phyloP scores from a whole-genome alignment of 37 sponge, comb jelly and placozoan genomes.

The Hormiphora californensis region DNA sequence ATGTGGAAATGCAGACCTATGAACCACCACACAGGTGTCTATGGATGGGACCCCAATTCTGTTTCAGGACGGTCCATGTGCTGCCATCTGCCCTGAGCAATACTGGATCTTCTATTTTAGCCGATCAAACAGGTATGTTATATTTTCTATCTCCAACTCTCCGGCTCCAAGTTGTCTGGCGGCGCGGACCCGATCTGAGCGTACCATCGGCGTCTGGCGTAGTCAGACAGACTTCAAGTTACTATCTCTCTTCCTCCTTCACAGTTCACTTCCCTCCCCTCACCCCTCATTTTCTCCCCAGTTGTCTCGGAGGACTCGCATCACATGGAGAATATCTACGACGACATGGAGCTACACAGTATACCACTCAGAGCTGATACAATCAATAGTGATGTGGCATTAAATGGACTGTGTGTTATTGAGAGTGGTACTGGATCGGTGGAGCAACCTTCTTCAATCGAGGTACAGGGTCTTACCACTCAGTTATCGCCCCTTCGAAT shows the following conservation, averaged over 20 bases:
- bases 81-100: constrained; percentile 43
- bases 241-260: neutral
- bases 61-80: constrained; percentile 64
- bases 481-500: too few relatives aligned
- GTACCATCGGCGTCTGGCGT: too few relatives aligned
- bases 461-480: too few relatives aligned
- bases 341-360: constrained; percentile 41
- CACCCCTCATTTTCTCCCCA: neutral
- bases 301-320: constrained; percentile 50
- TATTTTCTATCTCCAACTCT: neutral
- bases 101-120: constrained; percentile 33
- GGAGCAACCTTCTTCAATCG: constrained; percentile 29
- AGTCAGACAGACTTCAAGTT: neutral
- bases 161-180: neutral
- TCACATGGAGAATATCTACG: constrained; percentile 34
- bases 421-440: constrained; percentile 44
- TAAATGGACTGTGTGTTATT: constrained; percentile 53
- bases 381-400: neutral
- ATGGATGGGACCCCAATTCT: constrained; percentile 99
- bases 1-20: constrained; percentile 84
- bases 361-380: constrained; percentile 28
- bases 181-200: neutral
- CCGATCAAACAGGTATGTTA: constrained; percentile 41
- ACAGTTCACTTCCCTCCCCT: neutral
- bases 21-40: constrained; percentile 81